Base-by-base conservation (phyloP, 2,113 vertebrate genomes). In the Cricetomys ansorgei region DNA sequence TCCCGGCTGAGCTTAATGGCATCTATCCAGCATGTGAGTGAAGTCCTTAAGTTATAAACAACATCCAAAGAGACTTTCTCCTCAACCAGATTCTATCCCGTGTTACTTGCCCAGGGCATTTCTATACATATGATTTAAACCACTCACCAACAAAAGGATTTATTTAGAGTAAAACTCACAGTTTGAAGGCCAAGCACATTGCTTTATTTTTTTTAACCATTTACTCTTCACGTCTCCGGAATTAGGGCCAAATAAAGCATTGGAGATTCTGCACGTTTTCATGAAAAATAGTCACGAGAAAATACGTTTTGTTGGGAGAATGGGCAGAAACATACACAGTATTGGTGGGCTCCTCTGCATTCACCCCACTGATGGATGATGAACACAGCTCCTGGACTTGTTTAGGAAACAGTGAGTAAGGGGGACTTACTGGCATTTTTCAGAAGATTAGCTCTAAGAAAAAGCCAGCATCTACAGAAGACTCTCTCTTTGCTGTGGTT, bases 401-500 rank as follows among this genome's bases (percentile, higher is more conserved):
- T 94, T 98, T 80, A 92, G 91, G 70, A 97, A 88, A 43, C 75
- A 96, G 65, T 96, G 95, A 96, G 92, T 97, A 69, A 57, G 37
- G 57, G 69, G 64, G 81, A 37, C 55, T 84, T 23, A 70, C 75
- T 90, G 96, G 97, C 95, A 96, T 97, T 94, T 93, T 97, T 90
- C 81, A 94, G 94, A 97, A 80, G 55, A 93, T 93, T 97, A 91
- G 16, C 85, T 97, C 55, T 97, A 95, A 97, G 67, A 96, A 94
- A 92, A 97, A 91, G 91, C 80, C 31, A 96, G n/a, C 92, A 89
- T 96, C 96, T 89, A 92, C 87, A 96, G 92, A 91, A 97, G 80
- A 79, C 94, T 89, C 17, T 95, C 91, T 98, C 96, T 96, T 98
- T 92, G 87, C 85, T 89, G 96, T 95, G 84, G 94, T 97, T 98